Evolutionary conservation across 2,888 invertebrate genomes (phyloP), one percentile per base, ranked within the genome.

Genomic region (Mimas tiliae): DNA sequence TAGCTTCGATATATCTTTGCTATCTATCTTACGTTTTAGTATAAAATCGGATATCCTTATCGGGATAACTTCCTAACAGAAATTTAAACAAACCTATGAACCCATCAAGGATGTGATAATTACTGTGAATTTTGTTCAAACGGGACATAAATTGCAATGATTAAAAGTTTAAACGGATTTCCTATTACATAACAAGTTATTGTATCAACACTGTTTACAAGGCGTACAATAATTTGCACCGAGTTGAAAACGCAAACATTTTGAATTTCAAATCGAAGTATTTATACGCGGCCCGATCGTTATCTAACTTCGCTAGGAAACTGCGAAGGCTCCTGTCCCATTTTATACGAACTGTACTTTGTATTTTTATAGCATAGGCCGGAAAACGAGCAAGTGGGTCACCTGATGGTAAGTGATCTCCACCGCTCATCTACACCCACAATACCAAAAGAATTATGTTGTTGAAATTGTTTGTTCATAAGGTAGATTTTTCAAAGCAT

Each of bases 211-310:
- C 34, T 38, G 34, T 50, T 58, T 58, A 65, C 55, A 58, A 58
- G 33, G 71, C 68, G 69, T 69, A 72, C 70, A 74, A 79, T 80
- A 81, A 81, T 84, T 83, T 80, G 76, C 80, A 73, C 73, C 70
- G 71, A 71, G 64, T 72, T 76, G 74, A 80, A 78, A 74, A 69
- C 74, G 77, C 72, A 74, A 79, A 81, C 81, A 84, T 83, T 88
- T 86, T 83, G 85, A 86, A 89, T 84, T 88, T 87, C 82, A 85
- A 90, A 88, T 88, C 77, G 77, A 71, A 75, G 78, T 85, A 83
- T 86, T 86, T 86, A 86, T 85, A 79, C 81, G 74, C 73, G 73
- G 64, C 77, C 72, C 69, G 87, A 89, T 89, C 78, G 79, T 80
- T 87, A 89, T 87, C 86, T 79, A 69, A 72, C 70, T 70, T 74